Conservation (phyloP, 2,113 vertebrate genomes). For the Microtus montanus region DNA sequence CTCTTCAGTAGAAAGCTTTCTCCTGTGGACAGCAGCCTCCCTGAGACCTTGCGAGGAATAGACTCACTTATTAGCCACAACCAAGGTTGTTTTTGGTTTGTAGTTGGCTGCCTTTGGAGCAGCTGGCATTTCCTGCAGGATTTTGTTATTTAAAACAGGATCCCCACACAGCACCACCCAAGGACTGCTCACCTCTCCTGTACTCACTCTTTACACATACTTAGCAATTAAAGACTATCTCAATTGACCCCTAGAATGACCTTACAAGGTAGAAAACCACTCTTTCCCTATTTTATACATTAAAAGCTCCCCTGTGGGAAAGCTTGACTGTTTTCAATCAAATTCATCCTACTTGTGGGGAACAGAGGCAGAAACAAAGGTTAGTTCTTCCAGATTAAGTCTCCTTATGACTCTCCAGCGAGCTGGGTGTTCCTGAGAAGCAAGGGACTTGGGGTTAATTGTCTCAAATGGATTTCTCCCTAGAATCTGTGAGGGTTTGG, state of each 20-base stretch:
- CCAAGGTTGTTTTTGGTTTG: neutral
- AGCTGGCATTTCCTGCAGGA: neutral
- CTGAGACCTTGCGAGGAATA: neutral
- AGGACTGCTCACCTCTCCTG: neutral
- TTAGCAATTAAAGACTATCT: neutral
- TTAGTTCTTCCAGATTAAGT: neutral
- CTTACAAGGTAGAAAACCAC: neutral
- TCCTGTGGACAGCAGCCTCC: neutral
- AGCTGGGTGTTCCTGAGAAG: neutral
- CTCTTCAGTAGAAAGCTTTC: neutral
- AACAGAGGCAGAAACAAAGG: neutral
- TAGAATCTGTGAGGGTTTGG: neutral
- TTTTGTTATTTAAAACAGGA: neutral
- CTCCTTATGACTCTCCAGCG: neutral
- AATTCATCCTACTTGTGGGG: neutral
- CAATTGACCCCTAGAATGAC: neutral
- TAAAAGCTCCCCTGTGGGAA: neutral
- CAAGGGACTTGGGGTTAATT: neutral
- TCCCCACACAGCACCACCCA: neutral
- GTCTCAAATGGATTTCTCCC: slow-evolving; percentile 7
- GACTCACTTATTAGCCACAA: neutral
- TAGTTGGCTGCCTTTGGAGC: neutral
- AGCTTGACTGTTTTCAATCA: neutral
- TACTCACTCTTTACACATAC: neutral
- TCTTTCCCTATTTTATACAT: neutral